Evolutionary conservation across 2,888 invertebrate species (phyloP), one percentile per base, ranked within the genome.

Genomic region (Schrankia costaestrigalis): DNA sequence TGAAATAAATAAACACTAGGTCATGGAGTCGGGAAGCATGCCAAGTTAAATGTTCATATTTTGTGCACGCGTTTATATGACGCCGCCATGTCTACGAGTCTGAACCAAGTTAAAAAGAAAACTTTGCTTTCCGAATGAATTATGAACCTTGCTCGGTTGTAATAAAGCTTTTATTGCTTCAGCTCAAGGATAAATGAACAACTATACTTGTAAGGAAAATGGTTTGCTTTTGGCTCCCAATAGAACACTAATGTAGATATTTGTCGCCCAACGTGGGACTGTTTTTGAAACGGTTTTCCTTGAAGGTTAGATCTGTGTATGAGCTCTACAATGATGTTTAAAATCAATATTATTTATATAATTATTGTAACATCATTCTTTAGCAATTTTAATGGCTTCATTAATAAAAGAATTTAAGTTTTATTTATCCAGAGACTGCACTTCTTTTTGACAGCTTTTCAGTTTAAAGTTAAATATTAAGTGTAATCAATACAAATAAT

Each of bases 1-100:
- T 21, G 2, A 11, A 21, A 9, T 29, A 29, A 27, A 29, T 21
- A 51, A 46, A 46, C 41, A 50, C 27, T 50, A 31, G 57, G 49
- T 51, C 47, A 59, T 30, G 13, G 28, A 45, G 47, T 35, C 47
- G 43, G 49, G 46, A 45, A 23, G 35, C 36, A 46, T 53, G 58
- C 60, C 62, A 58, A 57, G 19, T 28, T 29, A 35, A 35, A 39
- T 14, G 23, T 15, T 27, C 26, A 12, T 35, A 41, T 35, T 39
- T 35, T 15, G n/a, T 35, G 12, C 13, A 27, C 17, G 29, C 38
- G 8, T 29, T 33, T 35, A 37, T 41, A 36, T 34, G 58, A 38
- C 55, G 58, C 52, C 60, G 26, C 29, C 15, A 28, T 38, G 56
- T 52, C 54, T 53, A 37, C 28, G 26, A 19, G 22, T 4, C 15